Percentiles rank a stretch among this genome's conserved stretches.
Conservation (phyloP, 92 coral and sea anemone species). For the Ricordea florida region DNA sequence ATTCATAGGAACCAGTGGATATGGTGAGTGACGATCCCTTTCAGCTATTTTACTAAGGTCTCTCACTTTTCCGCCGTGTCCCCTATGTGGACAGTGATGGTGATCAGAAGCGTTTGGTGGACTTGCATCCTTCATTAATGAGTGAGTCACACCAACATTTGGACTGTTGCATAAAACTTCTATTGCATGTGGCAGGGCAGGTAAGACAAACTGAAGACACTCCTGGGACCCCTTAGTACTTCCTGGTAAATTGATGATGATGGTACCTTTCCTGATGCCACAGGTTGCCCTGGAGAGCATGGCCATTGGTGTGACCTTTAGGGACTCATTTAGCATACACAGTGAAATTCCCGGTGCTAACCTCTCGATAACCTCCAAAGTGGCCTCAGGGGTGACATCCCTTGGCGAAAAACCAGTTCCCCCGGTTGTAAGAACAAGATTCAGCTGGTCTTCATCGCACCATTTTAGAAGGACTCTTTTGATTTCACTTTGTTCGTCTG, state of each 20-base stretch:
- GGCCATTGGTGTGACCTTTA: conserved; percentile 93
- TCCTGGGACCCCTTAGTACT: conserved; percentile 95
- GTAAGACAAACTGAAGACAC: conserved; percentile 84
- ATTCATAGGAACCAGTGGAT: conserved; percentile 85
- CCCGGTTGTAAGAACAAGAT: conserved; percentile 89
- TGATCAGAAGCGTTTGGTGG: neutral
- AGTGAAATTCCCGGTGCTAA: conserved; percentile 86
- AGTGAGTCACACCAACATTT: conserved; percentile 45
- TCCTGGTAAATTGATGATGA: conserved; percentile 92
- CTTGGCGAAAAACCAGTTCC: conserved; percentile 99
- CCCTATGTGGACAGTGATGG: conserved; percentile 52
- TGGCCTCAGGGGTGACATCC: conserved; percentile 97
- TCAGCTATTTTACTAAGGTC: conserved; percentile 87
- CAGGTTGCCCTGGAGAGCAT: conserved; percentile 91
- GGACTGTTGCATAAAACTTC: conserved; percentile 58
- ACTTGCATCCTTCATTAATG: conserved; percentile 31
- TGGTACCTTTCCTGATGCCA: conserved; percentile 84
- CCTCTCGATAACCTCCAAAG: conserved; percentile 74
- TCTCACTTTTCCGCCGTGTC: conserved; percentile 33
- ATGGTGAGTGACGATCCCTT: conserved; percentile 94
- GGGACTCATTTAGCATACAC: conserved; percentile 79
- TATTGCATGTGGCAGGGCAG: conserved; percentile 93
- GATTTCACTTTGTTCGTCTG: conserved; percentile 72
- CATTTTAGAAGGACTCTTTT: conserved; percentile 77
- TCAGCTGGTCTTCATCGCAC: conserved; percentile 78